Evolutionary conservation across 2,113 vertebrate species (phyloP), one percentile per base, ranked within the genome.

Genomic region (Corapipo altera): DNA sequence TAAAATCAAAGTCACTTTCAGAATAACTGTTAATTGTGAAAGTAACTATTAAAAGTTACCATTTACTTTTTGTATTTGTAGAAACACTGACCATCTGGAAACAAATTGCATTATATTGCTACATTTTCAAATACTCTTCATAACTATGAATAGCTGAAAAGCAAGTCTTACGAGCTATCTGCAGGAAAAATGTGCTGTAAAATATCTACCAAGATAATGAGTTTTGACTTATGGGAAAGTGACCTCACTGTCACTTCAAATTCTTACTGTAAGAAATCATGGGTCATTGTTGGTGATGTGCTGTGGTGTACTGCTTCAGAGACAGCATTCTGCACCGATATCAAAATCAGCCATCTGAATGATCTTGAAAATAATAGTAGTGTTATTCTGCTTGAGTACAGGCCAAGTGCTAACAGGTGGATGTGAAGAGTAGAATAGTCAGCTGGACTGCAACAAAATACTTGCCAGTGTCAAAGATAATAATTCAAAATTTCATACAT

Each of bases 321-420:
- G 57, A 33, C 3, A 43, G 46, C 16, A 73, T 83, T 89, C 48
- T 83, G 43, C 13, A 9, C n/a, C 35, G 48, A 44, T 84, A 84
- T 41, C 48, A 61, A 54, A 83, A 65, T 49, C 66, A 72, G 44
- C 44, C 72, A 61, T 67, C 88, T 93, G 83, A 95, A 81, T 65
- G 37, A 65, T 89, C 72, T 95, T 86, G 52, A 94, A 94, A 92
- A 75, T 39, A 12, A 48, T 65, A 52, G 12, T 39, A 48, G 35
- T 22, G 3, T 77, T 93, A 54, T 46, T 65, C 75, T 84, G 30
- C 76, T 65, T 81, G 88, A 96, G 69, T 61, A 62, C 48, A 65
- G 83, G 90, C 85, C 92, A 94, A 87, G 85, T 72, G 65, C 73
- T 93, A 91, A 76, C 83, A 92, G 95, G 74, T 93, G 88, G 92